Conservation (phyloP, 2,888 invertebrate genomes). For the Trichogramma dendrolimi region DNA sequence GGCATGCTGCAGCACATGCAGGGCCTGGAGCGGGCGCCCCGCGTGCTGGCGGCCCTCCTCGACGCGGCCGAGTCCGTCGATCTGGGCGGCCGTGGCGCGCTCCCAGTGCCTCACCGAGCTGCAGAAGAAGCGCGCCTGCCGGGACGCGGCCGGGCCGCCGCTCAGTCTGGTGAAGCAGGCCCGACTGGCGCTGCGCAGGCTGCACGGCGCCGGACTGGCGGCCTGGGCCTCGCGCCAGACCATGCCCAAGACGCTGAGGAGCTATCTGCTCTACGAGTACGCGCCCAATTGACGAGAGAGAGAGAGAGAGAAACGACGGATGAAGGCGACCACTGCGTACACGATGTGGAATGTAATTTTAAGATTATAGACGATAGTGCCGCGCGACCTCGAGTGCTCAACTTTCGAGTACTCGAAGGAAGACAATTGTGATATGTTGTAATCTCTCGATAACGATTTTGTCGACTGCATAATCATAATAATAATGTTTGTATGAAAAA, state of each 20-base stretch:
- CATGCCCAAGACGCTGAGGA: slow-evolving; percentile 63
- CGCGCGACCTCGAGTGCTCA: too few relatives aligned
- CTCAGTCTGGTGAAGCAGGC: slow-evolving; percentile 65
- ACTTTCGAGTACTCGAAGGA: too few relatives aligned
- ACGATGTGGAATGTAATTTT: too few relatives aligned
- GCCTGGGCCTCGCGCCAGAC: slow-evolving; percentile 60
- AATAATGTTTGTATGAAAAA: too few relatives aligned
- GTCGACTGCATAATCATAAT: too few relatives aligned
- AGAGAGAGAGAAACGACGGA: too few relatives aligned
- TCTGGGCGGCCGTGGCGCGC: slow-evolving; percentile 72
- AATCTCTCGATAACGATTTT: too few relatives aligned
- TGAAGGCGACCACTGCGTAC: too few relatives aligned
- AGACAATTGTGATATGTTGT: too few relatives aligned
- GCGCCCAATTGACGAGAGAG: too few relatives aligned
- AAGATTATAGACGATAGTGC: too few relatives aligned
- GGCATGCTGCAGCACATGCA: slow-evolving; percentile 77
- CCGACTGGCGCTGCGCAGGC: slow-evolving; percentile 59
- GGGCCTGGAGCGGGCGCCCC: slow-evolving; percentile 56
- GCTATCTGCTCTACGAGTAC: slow-evolving; percentile 67
- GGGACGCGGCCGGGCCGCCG: slow-evolving; percentile 65
- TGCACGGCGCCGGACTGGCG: slow-evolving; percentile 59
- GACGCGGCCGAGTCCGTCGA: slow-evolving; percentile 76
- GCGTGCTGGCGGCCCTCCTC: slow-evolving; percentile 63
- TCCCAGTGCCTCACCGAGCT: slow-evolving; percentile 63
- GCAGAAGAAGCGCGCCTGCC: slow-evolving; percentile 64